Evolutionary conservation across 2,113 vertebrate genomes (phyloP), one percentile per base, ranked within the genome.

Genomic region (Carollia perspicillata): DNA sequence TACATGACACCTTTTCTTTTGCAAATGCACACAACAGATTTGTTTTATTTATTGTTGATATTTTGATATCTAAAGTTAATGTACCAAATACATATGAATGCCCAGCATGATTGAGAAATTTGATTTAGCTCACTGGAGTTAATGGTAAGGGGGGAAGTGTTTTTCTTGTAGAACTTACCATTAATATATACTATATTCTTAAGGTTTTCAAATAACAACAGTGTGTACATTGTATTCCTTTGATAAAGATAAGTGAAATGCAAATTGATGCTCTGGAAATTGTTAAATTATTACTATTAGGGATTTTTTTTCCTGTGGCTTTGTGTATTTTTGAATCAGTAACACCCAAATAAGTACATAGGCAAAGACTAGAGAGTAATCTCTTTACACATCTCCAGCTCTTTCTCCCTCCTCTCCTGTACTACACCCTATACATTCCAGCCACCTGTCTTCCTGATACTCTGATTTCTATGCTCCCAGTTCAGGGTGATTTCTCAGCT

Each of bases 61-160:
- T 75, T 66, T 58, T 33, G 2, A n/a, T 91, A 93, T 51, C 3
- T 84, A 68, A 94, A 94, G 84, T 75, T 63, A 80, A 94, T 44
- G 37, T 77, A 4, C 47, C 3, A 42, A 90, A 80, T 88, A 77
- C 16, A 3, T 51, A 44, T 37, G 23, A 89, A 91, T 53, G 35
- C 5, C 11, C 33, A 81, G 6, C 26, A 89, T 69, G 17, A 69
- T 40, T 90, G 33, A 80, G 11, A 88, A 91, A 66, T 65, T 93
- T 42, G 17, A 55, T 84, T 63, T 85, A 72, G 12, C 13, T 14
- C 18, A 63, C 0, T 84, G 23, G 2, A 90, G 11, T 81, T 49
- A 74, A 95, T 72, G 20, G 35, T 65, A 83, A 96, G 7, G 58
- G 23, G 47, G 78, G 80, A 35, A 23, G 35, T 49, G 2, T 4